Percentiles rank a stretch among this genome's conserved stretches.
Evolutionary conservation across 2,888 invertebrate species (phyloP).

Genomic region (Sphaerophoria rueppellii): DNA sequence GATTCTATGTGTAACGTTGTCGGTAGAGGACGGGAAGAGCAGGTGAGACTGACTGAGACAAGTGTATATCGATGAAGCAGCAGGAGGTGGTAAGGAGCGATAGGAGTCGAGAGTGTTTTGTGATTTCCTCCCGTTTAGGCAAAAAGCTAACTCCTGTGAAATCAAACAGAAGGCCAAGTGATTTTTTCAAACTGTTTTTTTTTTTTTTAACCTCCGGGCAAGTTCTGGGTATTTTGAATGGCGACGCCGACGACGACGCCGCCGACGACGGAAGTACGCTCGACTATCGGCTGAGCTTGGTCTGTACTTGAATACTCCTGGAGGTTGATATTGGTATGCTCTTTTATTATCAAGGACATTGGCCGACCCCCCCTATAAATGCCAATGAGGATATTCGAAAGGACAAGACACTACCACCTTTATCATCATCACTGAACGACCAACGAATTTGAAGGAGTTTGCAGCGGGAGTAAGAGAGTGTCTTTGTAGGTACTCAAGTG

Average conservation of each 20-base stretch:
- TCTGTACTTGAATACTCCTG: background rate
- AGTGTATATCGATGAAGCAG: background rate
- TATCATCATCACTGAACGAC: background rate
- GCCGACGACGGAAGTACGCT: background rate
- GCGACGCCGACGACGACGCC: too few relatives aligned
- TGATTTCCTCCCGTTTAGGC: slow-evolving; percentile 17
- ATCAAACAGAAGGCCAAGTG: slow-evolving; percentile 45
- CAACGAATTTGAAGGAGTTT: background rate
- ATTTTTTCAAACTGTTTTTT: slow-evolving; percentile 24
- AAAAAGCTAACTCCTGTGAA: slow-evolving; percentile 16
- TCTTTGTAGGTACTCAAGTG: slow-evolving; percentile 60
- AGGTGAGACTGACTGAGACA: background rate
- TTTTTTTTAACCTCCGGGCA: slow-evolving; percentile 14
- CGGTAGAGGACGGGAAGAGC: background rate
- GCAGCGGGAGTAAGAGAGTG: slow-evolving; percentile 55
- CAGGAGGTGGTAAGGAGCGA: background rate
- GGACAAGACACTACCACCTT: background rate
- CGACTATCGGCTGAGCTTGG: background rate
- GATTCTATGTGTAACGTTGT: background rate
- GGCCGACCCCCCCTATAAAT: slow-evolving; percentile 8
- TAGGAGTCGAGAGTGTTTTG: slow-evolving; percentile 24
- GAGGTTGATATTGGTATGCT: background rate
- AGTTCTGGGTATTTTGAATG: background rate
- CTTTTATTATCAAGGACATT: slow-evolving; percentile 33
- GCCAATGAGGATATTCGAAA: slow-evolving; percentile 36